Percentiles rank a stretch among this genome's conserved stretches.
Conservation (phyloP, 2,888 invertebrate species). For the Ectemnius cavifrons region DNA sequence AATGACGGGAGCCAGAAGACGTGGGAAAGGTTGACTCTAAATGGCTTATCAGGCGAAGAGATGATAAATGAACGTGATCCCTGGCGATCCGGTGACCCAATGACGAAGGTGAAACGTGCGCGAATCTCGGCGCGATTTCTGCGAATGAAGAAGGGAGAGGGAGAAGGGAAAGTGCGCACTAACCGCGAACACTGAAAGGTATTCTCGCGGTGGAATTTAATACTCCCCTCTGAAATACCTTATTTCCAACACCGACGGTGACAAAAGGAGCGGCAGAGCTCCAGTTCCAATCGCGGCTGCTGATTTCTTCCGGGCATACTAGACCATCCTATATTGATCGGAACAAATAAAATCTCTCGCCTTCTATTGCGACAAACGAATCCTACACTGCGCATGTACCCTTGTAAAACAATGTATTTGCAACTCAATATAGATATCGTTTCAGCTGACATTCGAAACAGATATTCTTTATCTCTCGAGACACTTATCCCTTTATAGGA, state of each 20-base stretch:
- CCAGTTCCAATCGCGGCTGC: background rate
- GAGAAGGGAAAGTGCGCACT: background rate
- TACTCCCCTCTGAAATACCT: constrained; percentile 35
- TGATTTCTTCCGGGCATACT: constrained; percentile 1
- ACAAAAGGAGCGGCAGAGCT: background rate
- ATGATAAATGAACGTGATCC: constrained; percentile 39
- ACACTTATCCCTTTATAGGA: background rate
- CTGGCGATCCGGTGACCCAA: constrained; percentile 7
- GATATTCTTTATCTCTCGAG: background rate
- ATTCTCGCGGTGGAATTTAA: constrained; percentile 45
- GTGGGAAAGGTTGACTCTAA: constrained; percentile 9
- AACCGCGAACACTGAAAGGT: constrained; percentile 24
- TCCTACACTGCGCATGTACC: background rate
- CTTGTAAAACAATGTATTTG: background rate
- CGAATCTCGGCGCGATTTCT: background rate
- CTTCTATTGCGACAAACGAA: background rate
- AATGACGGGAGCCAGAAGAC: background rate
- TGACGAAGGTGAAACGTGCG: constrained; percentile 5
- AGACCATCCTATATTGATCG: constrained; percentile 5
- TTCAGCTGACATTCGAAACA: too few relatives aligned
- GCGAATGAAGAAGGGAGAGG: background rate
- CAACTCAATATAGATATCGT: constrained; percentile 1
- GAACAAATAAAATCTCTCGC: background rate
- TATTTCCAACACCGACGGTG: constrained; percentile 21
- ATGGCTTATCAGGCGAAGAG: constrained; percentile 18